phyloP scores from a whole-genome alignment of 92 coral and sea anemone species.

The Zoanthus solanderi region DNA sequence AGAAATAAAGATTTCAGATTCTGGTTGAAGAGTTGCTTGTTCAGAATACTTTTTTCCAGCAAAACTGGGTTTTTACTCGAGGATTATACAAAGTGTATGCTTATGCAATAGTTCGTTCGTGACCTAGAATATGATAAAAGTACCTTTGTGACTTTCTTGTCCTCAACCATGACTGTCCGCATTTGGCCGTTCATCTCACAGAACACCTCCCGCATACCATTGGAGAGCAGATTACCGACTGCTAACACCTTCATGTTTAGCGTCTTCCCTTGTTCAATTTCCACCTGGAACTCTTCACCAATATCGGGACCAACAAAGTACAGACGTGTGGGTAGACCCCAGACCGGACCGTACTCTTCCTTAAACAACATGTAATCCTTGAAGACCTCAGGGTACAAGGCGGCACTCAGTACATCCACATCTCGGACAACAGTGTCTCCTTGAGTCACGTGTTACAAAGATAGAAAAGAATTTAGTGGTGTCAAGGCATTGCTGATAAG shows the following conservation, averaged over 20 bases:
- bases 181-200: constrained; percentile 99
- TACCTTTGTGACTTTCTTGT: constrained; percentile 92
- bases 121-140: not conserved
- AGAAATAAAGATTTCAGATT: too few relatives aligned
- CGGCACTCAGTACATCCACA: constrained; percentile 94
- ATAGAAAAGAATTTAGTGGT: not conserved
- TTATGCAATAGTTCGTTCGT: too few relatives aligned
- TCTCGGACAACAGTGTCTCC: constrained; percentile 86
- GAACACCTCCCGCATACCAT: constrained; percentile 95
- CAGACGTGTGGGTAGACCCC: constrained; percentile 90
- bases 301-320: constrained; percentile 98
- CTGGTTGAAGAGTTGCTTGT: too few relatives aligned
- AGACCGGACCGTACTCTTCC: constrained; percentile 95
- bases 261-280: constrained; percentile 88
- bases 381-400: constrained; percentile 94
- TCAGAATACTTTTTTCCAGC: too few relatives aligned
- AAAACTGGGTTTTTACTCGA: too few relatives aligned
- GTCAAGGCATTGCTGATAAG: not conserved
- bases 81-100: too few relatives aligned
- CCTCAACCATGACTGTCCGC: constrained; percentile 91
- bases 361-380: constrained; percentile 90
- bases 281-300: constrained; percentile 96
- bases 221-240: constrained; percentile 87
- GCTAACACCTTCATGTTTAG: constrained; percentile 91
- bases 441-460: constrained; percentile 16